phyloP scores from a whole-genome alignment of 2,797 vertebrate genomes.

The Notolepis coatsorum region DNA sequence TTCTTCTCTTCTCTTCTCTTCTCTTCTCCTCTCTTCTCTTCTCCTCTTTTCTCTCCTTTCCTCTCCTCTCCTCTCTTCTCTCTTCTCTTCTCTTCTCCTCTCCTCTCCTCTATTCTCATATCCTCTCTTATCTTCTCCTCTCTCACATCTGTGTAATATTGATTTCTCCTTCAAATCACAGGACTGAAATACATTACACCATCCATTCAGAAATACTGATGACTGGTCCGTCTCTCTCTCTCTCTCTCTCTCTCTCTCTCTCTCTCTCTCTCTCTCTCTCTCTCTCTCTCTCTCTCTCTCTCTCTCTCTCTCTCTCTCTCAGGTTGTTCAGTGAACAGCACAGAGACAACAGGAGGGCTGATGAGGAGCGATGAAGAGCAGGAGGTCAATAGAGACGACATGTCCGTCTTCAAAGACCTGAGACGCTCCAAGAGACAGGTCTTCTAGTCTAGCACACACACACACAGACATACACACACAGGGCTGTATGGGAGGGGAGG shows the following conservation, averaged over 20 bases:
- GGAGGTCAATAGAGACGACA: conserved; percentile 9
- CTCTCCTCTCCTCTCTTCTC: neutral
- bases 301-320: conserved; percentile 15
- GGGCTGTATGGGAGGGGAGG: neutral
- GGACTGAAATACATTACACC: conserved; percentile 65
- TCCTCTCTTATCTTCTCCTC: too few relatives aligned
- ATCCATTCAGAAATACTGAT: conserved; percentile 59
- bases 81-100: neutral
- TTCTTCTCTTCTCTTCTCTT: neutral
- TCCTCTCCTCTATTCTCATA: too few relatives aligned
- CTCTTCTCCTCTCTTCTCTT: neutral
- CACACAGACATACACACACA: neutral
- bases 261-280: neutral
- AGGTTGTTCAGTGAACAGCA: conserved; percentile 72
- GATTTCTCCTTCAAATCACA: conserved; percentile 62
- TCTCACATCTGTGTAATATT: conserved; percentile 48
- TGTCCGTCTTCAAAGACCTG: conserved; percentile 42
- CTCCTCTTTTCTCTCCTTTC: neutral
- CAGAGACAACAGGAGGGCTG: conserved; percentile 27
- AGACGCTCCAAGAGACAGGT: conserved; percentile 83
- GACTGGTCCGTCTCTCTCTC: conserved; percentile 38
- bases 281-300: neutral
- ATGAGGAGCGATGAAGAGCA: conserved; percentile 30
- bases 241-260: conserved; percentile 22
- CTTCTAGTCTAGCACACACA: conserved; percentile 11